These are phyloP conservation scores for Sisyra nigra DNA, from an alignment of 2,888 invertebrate genomes.

Conservation along the genomic window DNA sequence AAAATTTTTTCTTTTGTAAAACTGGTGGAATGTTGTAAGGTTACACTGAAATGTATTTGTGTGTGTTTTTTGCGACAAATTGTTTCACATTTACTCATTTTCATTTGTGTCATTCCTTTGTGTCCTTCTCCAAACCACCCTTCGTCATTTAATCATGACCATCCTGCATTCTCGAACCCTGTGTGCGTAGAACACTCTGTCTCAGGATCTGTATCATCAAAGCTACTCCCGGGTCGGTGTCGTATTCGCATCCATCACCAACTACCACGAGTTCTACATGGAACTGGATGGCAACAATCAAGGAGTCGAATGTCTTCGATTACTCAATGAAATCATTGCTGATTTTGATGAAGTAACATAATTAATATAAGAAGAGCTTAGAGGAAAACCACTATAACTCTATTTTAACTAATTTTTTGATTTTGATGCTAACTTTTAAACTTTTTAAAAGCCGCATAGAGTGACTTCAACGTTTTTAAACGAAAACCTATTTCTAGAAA, in stretches of 20 bases:
- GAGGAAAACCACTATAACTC: too few relatives aligned
- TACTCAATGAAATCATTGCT: conserved; percentile 83
- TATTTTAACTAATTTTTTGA: too few relatives aligned
- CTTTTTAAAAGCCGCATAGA: neutral
- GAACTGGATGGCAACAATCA: conserved; percentile 86
- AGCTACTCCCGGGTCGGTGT: conserved; percentile 83
- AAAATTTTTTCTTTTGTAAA: too few relatives aligned
- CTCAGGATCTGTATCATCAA: conserved; percentile 83
- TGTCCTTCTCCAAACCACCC: neutral
- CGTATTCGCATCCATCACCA: conserved; percentile 83
- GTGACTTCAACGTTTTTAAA: too few relatives aligned
- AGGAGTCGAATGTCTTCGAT: conserved; percentile 73
- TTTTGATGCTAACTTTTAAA: neutral
- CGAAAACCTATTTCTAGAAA: too few relatives aligned
- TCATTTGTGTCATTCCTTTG: conserved; percentile 4
- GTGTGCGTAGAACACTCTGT: conserved; percentile 35
- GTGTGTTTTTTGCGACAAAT: too few relatives aligned
- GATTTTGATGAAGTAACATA: conserved; percentile 87
- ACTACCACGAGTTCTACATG: conserved; percentile 88
- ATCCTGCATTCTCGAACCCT: conserved; percentile 6
- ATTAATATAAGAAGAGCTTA: too few relatives aligned
- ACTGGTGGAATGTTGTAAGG: too few relatives aligned
- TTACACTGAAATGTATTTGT: too few relatives aligned
- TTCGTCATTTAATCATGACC: neutral
- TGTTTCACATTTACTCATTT: conserved; percentile 5